A percentile compares a stretch with the other conserved stretches of the same genome.
Evolutionary conservation across 2,797 vertebrate genomes (phyloP).

Genomic region (Paramormyrops hopkinsi): DNA sequence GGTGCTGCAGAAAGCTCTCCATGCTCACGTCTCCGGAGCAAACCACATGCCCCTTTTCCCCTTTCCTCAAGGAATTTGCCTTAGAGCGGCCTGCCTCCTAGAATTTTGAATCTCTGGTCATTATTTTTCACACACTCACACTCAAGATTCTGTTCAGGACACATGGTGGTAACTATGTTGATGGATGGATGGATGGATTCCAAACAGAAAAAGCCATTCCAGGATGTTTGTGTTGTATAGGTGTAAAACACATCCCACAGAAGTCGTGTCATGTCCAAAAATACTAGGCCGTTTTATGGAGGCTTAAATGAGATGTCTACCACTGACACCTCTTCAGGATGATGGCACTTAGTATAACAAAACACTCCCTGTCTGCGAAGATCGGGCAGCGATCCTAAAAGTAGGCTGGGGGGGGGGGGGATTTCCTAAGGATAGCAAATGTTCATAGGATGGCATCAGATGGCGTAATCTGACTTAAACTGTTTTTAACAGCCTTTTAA

Average conservation of each 20-base stretch:
- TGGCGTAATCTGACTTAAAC: not conserved
- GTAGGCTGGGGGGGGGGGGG: not conserved
- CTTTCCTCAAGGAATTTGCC: not conserved
- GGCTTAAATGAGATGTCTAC: slow-evolving; percentile 2
- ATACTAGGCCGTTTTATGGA: not conserved
- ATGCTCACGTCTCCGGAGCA: not conserved
- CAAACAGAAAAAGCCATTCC: not conserved
- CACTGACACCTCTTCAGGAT: not conserved
- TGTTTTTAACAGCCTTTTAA: slow-evolving; percentile 2
- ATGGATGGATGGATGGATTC: not conserved
- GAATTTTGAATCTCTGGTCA: slow-evolving; percentile 5
- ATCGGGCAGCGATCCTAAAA: not conserved
- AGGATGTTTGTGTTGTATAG: not conserved
- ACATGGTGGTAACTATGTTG: not conserved
- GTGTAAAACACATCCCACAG: not conserved
- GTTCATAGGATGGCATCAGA: not conserved
- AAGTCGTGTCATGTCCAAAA: not conserved
- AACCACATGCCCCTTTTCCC: not conserved
- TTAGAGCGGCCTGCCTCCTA: not conserved
- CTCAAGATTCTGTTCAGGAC: not conserved
- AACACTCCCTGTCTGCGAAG: not conserved
- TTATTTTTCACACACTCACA: not conserved
- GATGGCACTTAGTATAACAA: not conserved
- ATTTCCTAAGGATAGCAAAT: not conserved
- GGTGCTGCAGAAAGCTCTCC: not conserved